A percentile compares a stretch with the other conserved stretches of the same genome.
Evolutionary conservation across 2,113 vertebrate genomes (phyloP).

Genomic region (Hiodon alosoides): DNA sequence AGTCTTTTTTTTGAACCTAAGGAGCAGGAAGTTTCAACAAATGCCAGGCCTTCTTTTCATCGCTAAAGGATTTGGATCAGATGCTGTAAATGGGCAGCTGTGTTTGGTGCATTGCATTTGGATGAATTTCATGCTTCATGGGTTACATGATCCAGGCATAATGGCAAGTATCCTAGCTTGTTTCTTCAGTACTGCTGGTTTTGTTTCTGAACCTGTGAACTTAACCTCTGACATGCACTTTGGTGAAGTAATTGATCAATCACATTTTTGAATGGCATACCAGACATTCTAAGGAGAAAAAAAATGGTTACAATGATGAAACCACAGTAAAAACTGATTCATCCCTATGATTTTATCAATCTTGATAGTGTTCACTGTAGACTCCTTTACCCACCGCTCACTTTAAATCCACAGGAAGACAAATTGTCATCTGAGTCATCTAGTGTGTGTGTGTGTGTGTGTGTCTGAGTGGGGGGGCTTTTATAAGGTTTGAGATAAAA

Average conservation of each 20-base stretch:
- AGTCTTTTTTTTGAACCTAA: too few species aligned
- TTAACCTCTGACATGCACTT: not conserved
- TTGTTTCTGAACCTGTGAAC: not conserved
- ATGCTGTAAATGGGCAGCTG: too few species aligned
- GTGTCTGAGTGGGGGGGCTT: not conserved
- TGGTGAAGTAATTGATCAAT: not conserved
- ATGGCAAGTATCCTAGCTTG: not conserved
- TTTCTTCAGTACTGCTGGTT: not conserved
- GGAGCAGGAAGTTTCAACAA: not conserved
- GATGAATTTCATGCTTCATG: not conserved
- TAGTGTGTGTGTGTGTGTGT: not conserved
- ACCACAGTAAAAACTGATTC: not conserved
- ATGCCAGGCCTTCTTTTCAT: too few species aligned
- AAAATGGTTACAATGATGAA: not conserved
- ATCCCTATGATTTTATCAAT: not conserved
- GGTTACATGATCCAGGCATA: not conserved
- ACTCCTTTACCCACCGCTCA: not conserved
- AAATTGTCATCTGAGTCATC: not conserved
- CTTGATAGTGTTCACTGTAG: not conserved
- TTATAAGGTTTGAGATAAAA: not conserved
- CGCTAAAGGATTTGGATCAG: too few species aligned
- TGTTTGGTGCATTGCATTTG: too few species aligned
- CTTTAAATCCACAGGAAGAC: not conserved
- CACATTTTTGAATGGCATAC: not conserved
- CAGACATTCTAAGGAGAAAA: not conserved